Conservation (phyloP, 2,113 vertebrate genomes). For the Etia nguti region DNA sequence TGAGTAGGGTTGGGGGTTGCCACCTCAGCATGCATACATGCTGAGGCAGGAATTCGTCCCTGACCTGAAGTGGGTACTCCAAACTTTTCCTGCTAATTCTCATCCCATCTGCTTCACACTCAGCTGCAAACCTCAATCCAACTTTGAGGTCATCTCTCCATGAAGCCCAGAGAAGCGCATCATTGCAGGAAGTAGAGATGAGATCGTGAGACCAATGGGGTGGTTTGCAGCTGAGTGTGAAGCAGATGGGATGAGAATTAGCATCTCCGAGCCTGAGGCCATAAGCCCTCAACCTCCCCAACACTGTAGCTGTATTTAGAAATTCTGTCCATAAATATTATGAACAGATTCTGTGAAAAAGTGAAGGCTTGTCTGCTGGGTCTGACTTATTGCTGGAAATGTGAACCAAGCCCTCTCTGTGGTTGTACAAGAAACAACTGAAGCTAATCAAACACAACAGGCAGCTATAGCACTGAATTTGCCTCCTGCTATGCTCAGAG, state of each 20-base stretch:
- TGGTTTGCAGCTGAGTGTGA: background rate
- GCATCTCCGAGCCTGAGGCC: background rate
- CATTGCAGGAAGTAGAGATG: background rate
- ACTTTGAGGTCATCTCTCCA: fast-evolving
- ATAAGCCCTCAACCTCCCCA: background rate
- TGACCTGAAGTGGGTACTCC: background rate
- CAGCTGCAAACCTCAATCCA: background rate
- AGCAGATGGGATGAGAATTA: background rate
- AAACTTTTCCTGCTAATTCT: background rate
- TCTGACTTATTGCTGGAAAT: background rate
- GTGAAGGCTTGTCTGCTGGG: background rate
- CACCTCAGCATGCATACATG: background rate
- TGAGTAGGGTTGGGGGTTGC: background rate
- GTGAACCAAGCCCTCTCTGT: background rate
- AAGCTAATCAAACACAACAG: background rate
- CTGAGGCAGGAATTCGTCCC: background rate
- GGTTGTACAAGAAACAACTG: background rate
- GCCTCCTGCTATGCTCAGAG: background rate
- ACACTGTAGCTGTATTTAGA: background rate
- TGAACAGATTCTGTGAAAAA: background rate
- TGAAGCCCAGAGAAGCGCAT: fast-evolving
- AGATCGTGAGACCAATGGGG: background rate
- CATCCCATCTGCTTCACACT: background rate
- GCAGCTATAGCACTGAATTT: background rate
- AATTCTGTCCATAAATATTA: background rate